Base-by-base conservation (phyloP, 2,113 vertebrate species). In the Spermophilus dauricus region DNA sequence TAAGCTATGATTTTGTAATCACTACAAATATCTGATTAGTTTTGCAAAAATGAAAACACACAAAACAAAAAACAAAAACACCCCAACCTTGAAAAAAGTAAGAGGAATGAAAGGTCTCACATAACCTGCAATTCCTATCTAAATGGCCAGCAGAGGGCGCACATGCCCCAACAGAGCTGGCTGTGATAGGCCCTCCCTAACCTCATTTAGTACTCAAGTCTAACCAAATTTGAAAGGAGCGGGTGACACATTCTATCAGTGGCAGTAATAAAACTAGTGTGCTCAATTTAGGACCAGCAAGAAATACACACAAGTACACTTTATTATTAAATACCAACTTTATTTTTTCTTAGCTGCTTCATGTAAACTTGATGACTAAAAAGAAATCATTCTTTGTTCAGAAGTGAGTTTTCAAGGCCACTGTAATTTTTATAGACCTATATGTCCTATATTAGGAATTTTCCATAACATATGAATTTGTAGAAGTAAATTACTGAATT, bases 101-200 rank as follows among this genome's bases (percentile, higher is more conserved):
- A 51, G 12, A 51, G 48, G 12, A 58, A 83, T 10, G 11, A 95
- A 89, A 13, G 48, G 72, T 13, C 65, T 28, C 6, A 56, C 53
- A 56, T 2, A 77, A 63, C 45, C 67, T 0, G 2, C 4, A 1
- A 20, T 51, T 95, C 94, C 53, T 16, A 39, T 63, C 17, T 11
- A 92, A 86, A 53, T 63, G 80, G 83, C 98, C 98, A 98, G 98
- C 98, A 98, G 98, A 98, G 98, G 98, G 98, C 98, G 98, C 98
- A 95, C 97, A 95, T 17, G 96, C 39, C 97, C 95, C 78, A 81
- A 97, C 26, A 87, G 96, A 89, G 28, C 76, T 39, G 84, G 13
- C 42, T 65, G 42, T 42, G 84, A 83, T 30, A 30, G 72, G 39
- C 86, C 42, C 61, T 84, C 82, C 82, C 96, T 22, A 22, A 83